Evolutionary conservation across 2,113 vertebrate species (phyloP), one percentile per base, ranked within the genome.

Genomic region (Bambusicola thoracicus): DNA sequence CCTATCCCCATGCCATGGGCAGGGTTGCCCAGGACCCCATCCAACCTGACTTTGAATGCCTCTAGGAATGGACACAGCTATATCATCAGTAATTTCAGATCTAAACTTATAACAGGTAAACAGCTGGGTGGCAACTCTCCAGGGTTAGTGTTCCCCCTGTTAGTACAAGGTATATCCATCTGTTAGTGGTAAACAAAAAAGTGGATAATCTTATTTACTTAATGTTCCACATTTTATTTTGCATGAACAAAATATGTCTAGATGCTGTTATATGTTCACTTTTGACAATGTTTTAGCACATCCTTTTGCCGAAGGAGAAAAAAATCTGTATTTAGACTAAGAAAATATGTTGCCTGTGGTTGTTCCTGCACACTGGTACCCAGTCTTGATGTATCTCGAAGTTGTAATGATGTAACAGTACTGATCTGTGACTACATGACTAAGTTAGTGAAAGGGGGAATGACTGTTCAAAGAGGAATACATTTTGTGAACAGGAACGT

Each of bases 101-200:
- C 11, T 43, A 73, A 88, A 11, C 0, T 0, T 25, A 14, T 13
- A 77, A 43, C 10, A 0, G 0, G 22, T 40, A 62, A 76, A 11
- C 6, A 53, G 41, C 0, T 1, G 8, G 44, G 27, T 8, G 13
- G 4, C 32, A 82, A 0, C 8, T 65, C 56, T 65, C 41, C 25
- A 40, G 32, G 29, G 18, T 58, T 15, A 41, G 24, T n/a, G 5
- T n/a, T 49, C 32, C 55, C 68, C 29, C n/a, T 85, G 58, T 27
- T 85, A 80, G 40, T 63, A 44, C 20, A 70, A 62, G 30, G 13
- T 85, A 6, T 44, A 51, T 41, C 49, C n/a, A 43, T 30, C 16
- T 53, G 20, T 6, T 36, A 48, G 22, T 12, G 51, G 11, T 36
- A 83, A 88, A 53, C 58, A 13, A 59, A 46, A 40, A 80, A 27